Evolutionary conservation across 2,888 invertebrate species (phyloP).

Genomic region (Nomada flava): DNA sequence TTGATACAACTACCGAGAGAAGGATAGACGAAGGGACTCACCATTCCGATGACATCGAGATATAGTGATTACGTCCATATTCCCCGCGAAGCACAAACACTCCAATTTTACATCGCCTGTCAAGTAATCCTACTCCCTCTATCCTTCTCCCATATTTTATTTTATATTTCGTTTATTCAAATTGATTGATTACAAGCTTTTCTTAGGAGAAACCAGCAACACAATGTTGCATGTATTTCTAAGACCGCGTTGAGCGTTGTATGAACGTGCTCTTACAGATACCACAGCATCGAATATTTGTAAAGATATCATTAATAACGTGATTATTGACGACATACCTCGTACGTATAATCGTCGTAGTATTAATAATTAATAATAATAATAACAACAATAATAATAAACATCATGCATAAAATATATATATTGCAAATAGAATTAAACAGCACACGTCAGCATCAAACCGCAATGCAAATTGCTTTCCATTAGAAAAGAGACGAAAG

Average conservation of each 20-base stretch:
- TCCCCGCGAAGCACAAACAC: constrained; percentile 73
- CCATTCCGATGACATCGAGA: constrained; percentile 76
- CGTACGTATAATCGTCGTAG: background rate
- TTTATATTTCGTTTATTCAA: constrained; percentile 37
- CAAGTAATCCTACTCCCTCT: constrained; percentile 78
- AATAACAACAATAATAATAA: background rate
- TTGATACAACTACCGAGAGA: constrained; percentile 80
- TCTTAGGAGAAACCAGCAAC: constrained; percentile 5
- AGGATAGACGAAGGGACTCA: constrained; percentile 84
- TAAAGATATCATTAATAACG: background rate
- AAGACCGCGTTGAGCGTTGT: constrained; percentile 37
- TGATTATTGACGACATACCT: background rate
- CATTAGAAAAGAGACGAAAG: background rate
- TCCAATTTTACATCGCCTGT: constrained; percentile 69
- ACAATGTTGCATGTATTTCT: constrained; percentile 5
- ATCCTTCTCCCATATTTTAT: constrained; percentile 82
- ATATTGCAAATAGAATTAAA: background rate
- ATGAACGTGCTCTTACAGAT: constrained; percentile 72
- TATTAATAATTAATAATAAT: background rate
- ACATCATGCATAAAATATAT: background rate
- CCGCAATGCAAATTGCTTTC: background rate
- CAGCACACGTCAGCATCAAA: background rate
- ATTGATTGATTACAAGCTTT: constrained; percentile 25
- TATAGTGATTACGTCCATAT: constrained; percentile 66
- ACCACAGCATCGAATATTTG: background rate